Evolutionary conservation across 64 coral and sea anemone genomes (phyloP).

Genomic region (Montipora cactus): DNA sequence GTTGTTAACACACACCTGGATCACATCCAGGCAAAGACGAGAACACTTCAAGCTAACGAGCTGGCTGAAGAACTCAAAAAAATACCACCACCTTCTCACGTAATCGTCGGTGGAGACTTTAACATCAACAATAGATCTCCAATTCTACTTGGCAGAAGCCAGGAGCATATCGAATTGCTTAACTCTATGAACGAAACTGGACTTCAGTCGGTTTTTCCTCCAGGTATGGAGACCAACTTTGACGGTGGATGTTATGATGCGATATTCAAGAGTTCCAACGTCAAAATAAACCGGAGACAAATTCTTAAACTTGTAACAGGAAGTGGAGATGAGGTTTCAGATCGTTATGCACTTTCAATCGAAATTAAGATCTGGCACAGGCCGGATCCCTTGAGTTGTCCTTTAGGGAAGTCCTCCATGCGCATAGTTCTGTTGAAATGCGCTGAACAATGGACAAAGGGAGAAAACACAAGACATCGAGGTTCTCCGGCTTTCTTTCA

Average conservation of each 20-base stretch:
- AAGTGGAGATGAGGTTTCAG: no score
- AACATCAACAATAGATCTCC: slow-evolving; percentile 79
- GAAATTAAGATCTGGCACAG: no score
- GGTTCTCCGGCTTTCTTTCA: no score
- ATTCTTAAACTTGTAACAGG: no score
- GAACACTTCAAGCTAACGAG: slow-evolving; percentile 61
- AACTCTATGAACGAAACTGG: slow-evolving; percentile 54
- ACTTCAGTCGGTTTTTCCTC: slow-evolving; percentile 64
- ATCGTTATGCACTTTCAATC: no score
- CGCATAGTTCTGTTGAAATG: no score
- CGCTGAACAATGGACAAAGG: no score
- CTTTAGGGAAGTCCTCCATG: no score
- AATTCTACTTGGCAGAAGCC: slow-evolving; percentile 16
- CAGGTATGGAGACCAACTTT: slow-evolving; percentile 60
- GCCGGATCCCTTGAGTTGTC: no score
- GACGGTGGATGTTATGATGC: slow-evolving; percentile 81
- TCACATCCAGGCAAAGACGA: slow-evolving; percentile 33
- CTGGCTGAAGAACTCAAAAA: slow-evolving; percentile 17
- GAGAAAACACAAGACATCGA: no score
- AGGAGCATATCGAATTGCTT: slow-evolving; percentile 56
- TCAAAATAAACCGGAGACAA: not conserved
- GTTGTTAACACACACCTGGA: no score
- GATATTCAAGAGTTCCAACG: slow-evolving; percentile 70
- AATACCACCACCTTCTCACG: slow-evolving; percentile 25
- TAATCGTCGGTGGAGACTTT: slow-evolving; percentile 84